Base-by-base conservation (phyloP, 2,797 vertebrate species). In the Lates japonicus region DNA sequence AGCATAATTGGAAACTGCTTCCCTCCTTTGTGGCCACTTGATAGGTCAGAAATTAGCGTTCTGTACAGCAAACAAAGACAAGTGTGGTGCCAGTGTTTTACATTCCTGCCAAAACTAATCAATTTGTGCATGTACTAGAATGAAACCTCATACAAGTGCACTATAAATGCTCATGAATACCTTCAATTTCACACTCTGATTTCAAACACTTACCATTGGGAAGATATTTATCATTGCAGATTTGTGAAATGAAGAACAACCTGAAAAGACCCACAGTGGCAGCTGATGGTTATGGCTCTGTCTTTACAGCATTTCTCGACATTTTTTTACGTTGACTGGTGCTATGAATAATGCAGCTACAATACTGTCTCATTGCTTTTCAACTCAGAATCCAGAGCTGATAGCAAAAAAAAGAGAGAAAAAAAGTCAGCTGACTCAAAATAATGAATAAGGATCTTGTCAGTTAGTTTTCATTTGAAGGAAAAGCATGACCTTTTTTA, bases 1-100 rank as follows among this genome's bases (percentile, higher is more conserved):
- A 82, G 69, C 86, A 64, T 91, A 88, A 94, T 90, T 91, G 74
- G 87, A 91, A 90, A 90, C 74, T 77, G 85, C 81, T 87, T 74
- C 62, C 54, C 70, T 91, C 78, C 74, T 92, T 80, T 89, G 86
- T 88, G 82, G 87, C 79, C 51, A 29, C 81, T 76, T 80, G 80
- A 88, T 88, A 73, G 86, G 74, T 92, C 74, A 79, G 82, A 87
- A 90, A 90, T 91, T 76, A 76, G 89, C 70, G 79, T 87, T 84
- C 58, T 63, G 61, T 31, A 57, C 76, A 80, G 80, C 83, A 84
- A 87, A 87, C 74, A 64, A 82, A 83, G 74, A 83, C 65, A 61
- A 81, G 81, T 60, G 61, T 31, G 55, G 25, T 42, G 35, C 62
- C 58, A 64, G 1, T 69, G 60, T 67, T 86, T 74, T 76, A 80